phyloP scores from a whole-genome alignment of 2,888 invertebrate species.

The Polia nebulosa region DNA sequence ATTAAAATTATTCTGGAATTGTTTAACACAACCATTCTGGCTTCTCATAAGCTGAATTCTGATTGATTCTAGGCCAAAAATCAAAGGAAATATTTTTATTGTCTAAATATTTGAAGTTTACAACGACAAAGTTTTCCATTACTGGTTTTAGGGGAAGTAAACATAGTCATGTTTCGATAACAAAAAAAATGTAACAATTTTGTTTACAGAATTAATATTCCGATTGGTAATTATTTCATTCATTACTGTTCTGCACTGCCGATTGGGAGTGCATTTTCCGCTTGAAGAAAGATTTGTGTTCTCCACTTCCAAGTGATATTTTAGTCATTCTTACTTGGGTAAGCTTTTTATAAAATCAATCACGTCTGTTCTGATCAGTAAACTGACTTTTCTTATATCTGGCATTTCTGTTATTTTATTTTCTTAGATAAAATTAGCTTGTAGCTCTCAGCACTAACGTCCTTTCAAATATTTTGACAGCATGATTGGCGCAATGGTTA shows the following conservation, averaged over 20 bases:
- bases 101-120: constrained; percentile 28
- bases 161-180: constrained; percentile 27
- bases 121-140: neutral
- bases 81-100: neutral
- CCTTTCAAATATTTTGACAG: no score
- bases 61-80: neutral
- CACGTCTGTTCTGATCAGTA: neutral
- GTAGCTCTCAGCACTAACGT: no score
- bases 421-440: no score
- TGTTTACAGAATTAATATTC: neutral
- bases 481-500: no score
- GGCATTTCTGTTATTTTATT: no score
- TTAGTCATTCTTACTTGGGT: neutral
- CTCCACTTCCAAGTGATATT: no score
- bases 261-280: neutral
- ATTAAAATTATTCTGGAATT: neutral
- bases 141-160: constrained; percentile 15
- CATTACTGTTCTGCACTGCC: neutral
- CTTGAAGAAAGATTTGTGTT: neutral
- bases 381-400: neutral
- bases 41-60: neutral
- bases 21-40: constrained; percentile 11
- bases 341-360: neutral
- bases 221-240: neutral
- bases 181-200: neutral